Percentiles rank a stretch among this genome's conserved stretches.
Conservation (phyloP, 2,797 vertebrate genomes). For the Huso huso region DNA sequence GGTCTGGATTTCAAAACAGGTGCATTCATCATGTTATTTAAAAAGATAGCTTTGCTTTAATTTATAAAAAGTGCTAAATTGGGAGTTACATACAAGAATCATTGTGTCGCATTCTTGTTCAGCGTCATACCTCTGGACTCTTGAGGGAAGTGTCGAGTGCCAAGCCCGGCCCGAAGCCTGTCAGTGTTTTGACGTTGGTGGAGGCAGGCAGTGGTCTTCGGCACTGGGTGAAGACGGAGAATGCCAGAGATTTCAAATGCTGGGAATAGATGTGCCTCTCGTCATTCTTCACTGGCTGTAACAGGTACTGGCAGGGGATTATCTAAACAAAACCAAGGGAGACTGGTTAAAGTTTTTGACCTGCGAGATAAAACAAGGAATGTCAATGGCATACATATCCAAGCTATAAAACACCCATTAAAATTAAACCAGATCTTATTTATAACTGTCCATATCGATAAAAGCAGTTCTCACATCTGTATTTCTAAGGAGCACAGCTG, state of each 20-base stretch:
- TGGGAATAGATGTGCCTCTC: conserved; percentile 89
- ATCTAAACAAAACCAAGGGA: conserved; percentile 59
- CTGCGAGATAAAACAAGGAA: not conserved
- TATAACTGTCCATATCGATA: no score
- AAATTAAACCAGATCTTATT: no score
- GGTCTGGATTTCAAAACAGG: no score
- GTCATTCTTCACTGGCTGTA: conserved; percentile 89
- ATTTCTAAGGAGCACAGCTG: not conserved
- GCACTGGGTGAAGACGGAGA: conserved; percentile 94
- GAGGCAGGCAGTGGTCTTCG: conserved; percentile 85
- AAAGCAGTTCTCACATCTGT: no score
- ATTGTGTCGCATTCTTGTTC: no score
- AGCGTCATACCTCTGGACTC: conserved; percentile 74
- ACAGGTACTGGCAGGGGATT: conserved; percentile 90
- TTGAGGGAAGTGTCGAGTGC: conserved; percentile 91
- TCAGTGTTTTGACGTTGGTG: conserved; percentile 94
- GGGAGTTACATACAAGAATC: no score
- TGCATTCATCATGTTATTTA: no score
- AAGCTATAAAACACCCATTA: no score
- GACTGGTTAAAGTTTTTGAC: not conserved
- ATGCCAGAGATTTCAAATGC: conserved; percentile 95
- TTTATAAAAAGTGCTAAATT: no score
- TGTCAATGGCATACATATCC: not conserved
- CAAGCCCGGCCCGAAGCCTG: conserved; percentile 91
- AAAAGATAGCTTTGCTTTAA: no score